Conservation (phyloP, 2,888 invertebrate genomes). For the Eilema sororculum region DNA sequence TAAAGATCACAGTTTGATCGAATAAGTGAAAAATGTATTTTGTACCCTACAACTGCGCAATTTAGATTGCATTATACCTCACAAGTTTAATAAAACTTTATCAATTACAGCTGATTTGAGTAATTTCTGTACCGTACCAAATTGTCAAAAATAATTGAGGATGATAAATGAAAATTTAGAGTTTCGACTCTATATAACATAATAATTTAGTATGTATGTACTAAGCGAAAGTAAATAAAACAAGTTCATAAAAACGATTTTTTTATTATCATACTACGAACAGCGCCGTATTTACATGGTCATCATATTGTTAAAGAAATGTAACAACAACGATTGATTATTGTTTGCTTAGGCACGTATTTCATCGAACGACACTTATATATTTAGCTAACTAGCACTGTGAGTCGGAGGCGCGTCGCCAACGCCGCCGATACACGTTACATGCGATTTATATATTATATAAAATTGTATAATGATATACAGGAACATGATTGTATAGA, state of each 20-base stretch:
- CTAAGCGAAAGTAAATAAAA: conserved; percentile 62
- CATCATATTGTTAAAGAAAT: conserved; percentile 86
- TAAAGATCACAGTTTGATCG: not conserved
- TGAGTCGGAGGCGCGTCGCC: conserved; percentile 35
- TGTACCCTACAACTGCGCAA: not conserved
- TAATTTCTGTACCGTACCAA: too few relatives aligned
- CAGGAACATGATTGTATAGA: conserved; percentile 8
- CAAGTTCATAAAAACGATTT: conserved; percentile 78
- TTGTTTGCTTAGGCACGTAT: conserved; percentile 83
- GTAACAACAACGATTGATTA: conserved; percentile 83
- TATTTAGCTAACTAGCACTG: conserved; percentile 59
- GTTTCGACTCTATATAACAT: not conserved
- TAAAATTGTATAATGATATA: conserved; percentile 16
- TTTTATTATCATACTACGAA: conserved; percentile 85
- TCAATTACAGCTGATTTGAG: too few relatives aligned
- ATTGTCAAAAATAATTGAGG: too few relatives aligned
- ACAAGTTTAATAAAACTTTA: too few relatives aligned
- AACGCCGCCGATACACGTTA: conserved; percentile 25
- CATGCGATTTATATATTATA: conserved; percentile 25
- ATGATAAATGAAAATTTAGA: too few relatives aligned
- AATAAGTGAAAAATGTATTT: not conserved
- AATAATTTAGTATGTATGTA: not conserved
- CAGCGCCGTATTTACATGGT: conserved; percentile 86
- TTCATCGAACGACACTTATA: conserved; percentile 75
- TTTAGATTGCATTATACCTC: not conserved